phyloP scores from a whole-genome alignment of 1,140 invertebrate genomes.

The Zaprionus nigranus region DNA sequence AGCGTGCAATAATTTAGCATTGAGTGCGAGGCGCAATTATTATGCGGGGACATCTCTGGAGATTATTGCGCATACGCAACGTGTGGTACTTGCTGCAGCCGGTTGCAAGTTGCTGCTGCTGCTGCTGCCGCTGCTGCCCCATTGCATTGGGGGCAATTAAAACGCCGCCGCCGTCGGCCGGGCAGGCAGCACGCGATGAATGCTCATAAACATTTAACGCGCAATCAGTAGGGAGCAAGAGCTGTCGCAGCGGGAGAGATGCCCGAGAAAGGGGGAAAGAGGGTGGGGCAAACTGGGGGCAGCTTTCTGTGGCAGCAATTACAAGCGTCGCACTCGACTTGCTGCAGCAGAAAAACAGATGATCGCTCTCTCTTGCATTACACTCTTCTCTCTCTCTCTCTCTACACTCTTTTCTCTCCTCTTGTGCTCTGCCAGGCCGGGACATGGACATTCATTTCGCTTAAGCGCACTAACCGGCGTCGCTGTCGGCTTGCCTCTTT shows the following conservation, averaged over 20 bases:
- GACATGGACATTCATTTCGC: conserved; percentile 80
- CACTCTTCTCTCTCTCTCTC: conserved; percentile 1
- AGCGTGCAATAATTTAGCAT: conserved; percentile 81
- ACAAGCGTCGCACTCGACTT: conserved; percentile 46
- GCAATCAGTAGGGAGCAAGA: conserved; percentile 65
- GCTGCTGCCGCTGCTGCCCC: conserved; percentile 38
- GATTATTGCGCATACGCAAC: conserved; percentile 81
- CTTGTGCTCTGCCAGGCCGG: conserved; percentile 3
- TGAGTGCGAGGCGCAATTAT: conserved; percentile 80
- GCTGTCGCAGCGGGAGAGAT: neutral
- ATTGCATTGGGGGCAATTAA: conserved; percentile 69
- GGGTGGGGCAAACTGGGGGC: neutral
- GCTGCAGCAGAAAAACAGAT: conserved; percentile 33
- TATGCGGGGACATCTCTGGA: conserved; percentile 79
- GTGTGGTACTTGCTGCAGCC: conserved; percentile 54
- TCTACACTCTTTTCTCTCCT: neutral
- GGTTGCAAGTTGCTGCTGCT: conserved; percentile 12
- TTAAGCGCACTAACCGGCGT: conserved; percentile 79
- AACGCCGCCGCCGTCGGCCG: conserved; percentile 55
- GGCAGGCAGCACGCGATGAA: conserved; percentile 74
- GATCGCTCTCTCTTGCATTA: conserved; percentile 2
- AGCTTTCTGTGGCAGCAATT: conserved; percentile 36
- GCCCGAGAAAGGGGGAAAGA: neutral
- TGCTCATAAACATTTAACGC: conserved; percentile 81
- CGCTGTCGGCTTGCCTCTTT: conserved; percentile 67